Base-by-base conservation (phyloP, 1,140 invertebrate species). In the Nasonia longicornis region DNA sequence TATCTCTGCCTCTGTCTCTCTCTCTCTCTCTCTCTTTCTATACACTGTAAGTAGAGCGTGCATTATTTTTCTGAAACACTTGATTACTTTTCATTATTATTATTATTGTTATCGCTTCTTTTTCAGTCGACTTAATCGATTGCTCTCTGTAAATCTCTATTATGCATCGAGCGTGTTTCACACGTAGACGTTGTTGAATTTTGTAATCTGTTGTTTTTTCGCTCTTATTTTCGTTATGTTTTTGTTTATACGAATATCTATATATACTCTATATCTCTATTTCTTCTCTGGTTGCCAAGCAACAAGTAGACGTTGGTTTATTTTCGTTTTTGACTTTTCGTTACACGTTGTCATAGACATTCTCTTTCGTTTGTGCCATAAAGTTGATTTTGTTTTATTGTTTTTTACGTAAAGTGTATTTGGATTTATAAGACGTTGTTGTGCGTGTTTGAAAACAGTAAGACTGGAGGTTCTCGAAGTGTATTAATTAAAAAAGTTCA, bases 1-100 rank as follows among this genome's bases (percentile, higher is more conserved):
- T 52, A 14, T 52, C 2, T 52, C 12, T 52, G 12, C 10, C 45
- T 48, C 45, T 70, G 0, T 35, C 31, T 71, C 35, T 71, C 0
- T 71, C 82, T 85, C 79, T 87, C 42, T 82, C 82, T 80, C 22
- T 78, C 70, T 74, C 66, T 82, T 83, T 79, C 35, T 76, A 71
- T 74, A 75, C 35, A 58, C 82, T 86, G 86, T 83, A 84, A 84
- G 88, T 89, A 89, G 88, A 88, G 85, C 86, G 87, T 89, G 87
- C 83, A 83, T 85, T 85, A 80, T 83, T 85, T 67, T 73, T 85
- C 75, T 84, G 14, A 69, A 73, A 79, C 16, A 67, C 14, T 73
- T 71, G 8, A 31, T 64, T 64, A 31, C 31, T 79, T 12, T 72
- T 73, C 58, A 81, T 84, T 80, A 70, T 84, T 73, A 14, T 66